These are phyloP conservation scores for Prionailurus bengalensis DNA, from an alignment of 2,113 vertebrate species.

Conservation along the genomic window DNA sequence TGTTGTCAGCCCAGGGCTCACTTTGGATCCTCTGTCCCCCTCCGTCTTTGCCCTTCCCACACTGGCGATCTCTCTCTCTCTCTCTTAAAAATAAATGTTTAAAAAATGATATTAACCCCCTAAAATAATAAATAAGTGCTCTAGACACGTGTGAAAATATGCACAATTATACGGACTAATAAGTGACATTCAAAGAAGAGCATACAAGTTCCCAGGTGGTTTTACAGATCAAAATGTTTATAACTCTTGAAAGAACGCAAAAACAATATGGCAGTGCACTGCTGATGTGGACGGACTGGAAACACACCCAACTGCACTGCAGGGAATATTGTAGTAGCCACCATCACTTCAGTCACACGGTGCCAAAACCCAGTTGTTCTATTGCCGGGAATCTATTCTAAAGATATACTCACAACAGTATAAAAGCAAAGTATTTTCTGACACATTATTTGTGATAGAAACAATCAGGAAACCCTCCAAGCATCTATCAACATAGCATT, in stretches of 20 bases:
- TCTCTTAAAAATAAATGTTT: no score
- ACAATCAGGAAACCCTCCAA: background rate
- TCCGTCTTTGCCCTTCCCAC: no score
- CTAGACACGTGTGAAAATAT: background rate
- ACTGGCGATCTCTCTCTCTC: no score
- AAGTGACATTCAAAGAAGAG: background rate
- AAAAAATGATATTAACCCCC: background rate
- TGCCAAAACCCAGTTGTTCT: background rate
- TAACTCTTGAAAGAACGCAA: background rate
- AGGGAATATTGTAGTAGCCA: background rate
- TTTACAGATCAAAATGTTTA: background rate
- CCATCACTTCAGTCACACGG: background rate
- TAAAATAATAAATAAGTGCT: background rate
- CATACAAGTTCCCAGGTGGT: background rate
- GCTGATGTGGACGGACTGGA: accelerated
- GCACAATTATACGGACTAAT: background rate
- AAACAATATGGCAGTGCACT: accelerated
- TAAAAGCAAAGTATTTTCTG: background rate
- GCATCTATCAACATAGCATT: background rate
- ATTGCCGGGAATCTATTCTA: background rate
- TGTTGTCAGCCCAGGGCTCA: no score
- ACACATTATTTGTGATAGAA: background rate
- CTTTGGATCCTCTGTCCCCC: no score
- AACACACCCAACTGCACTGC: background rate
- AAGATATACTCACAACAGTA: background rate